Percentiles rank a stretch among this genome's conserved stretches.
Evolutionary conservation across 2,113 vertebrate genomes (phyloP).

Genomic region (Pollimyrus isidori): DNA sequence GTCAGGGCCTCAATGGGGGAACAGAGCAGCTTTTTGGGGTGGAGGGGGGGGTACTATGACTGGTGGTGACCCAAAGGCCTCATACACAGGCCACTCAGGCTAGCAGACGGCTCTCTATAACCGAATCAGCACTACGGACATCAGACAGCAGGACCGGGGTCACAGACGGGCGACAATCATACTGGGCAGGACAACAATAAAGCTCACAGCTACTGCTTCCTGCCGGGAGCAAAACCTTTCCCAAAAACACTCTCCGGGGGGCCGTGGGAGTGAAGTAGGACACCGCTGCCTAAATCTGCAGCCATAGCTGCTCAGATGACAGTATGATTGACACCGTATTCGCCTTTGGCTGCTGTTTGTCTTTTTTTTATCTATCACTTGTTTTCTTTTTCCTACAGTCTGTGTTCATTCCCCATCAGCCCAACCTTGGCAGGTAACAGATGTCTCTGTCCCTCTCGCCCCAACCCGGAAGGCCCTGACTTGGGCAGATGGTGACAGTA

Average conservation of each 20-base stretch:
- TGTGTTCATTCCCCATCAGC: background rate
- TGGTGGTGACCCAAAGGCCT: background rate
- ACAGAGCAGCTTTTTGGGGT: background rate
- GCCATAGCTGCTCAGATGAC: background rate
- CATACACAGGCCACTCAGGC: background rate
- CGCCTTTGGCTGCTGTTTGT: background rate
- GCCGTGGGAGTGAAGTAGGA: background rate
- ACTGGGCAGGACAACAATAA: background rate
- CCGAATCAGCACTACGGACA: background rate
- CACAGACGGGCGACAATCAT: background rate
- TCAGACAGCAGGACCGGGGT: background rate
- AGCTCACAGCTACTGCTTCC: background rate
- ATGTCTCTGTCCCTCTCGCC: background rate
- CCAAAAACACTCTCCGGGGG: background rate
- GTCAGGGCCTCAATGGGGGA: background rate
- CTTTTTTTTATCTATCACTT: background rate
- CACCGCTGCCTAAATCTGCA: background rate
- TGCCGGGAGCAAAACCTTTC: background rate
- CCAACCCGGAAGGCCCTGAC: background rate
- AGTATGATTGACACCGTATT: background rate
- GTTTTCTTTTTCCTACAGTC: background rate
- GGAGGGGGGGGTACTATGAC: background rate
- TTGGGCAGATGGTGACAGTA: background rate
- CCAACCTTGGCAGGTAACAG: background rate
- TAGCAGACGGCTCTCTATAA: background rate